Base-by-base conservation (phyloP, 2,888 invertebrate species). In the Epiblema foenella region DNA sequence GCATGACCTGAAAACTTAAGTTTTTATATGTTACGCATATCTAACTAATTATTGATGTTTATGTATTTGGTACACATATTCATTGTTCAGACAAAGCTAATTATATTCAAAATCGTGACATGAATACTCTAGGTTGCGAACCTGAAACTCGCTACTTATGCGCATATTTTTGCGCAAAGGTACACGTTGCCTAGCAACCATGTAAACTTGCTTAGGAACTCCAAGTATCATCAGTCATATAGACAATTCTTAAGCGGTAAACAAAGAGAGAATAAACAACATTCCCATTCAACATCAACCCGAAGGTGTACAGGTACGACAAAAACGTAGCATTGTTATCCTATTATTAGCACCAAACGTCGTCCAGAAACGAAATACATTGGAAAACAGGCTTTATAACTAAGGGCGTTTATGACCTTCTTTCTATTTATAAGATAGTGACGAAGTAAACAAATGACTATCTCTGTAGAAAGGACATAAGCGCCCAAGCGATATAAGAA, bases 261-360 rank as follows among this genome's bases (percentile, higher is more conserved):
- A 63, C 63, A 63, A 52, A 62, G 33, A 37, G 20, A 63, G 37
- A 51, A 37, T 63, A 63, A 62, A 49, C 49, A 62, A 2, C 8
- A 11, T 20, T 33, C 51, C 37, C 33, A 37, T 51, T 63, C 63
- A 52, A 54, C 15, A 54, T 51, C 33, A 29, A 33, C 33, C n/a
- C 9, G 42, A 49, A 62, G n/a, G 24, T 17, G 8, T 33, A 15
- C 33, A 18, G 18, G 37, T 18, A 63, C 10, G 20, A 52, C 63
- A 52, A 52, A 63, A 52, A 62, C 20, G 7, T 18, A 29, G 10
- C 24, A 46, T 33, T 17, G 51, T 64, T 59, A n/a, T 42, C 46
- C 54, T 60, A 60, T 56, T 83, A 87, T 85, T 83, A 83, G 85
- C 84, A 83, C 83, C 73, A 74, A 80, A 78, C 75, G 82, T 65